A percentile compares a stretch with the other conserved stretches of the same genome.
phyloP scores from a whole-genome alignment of 2,113 vertebrate species.

The Echinops telfairi region DNA sequence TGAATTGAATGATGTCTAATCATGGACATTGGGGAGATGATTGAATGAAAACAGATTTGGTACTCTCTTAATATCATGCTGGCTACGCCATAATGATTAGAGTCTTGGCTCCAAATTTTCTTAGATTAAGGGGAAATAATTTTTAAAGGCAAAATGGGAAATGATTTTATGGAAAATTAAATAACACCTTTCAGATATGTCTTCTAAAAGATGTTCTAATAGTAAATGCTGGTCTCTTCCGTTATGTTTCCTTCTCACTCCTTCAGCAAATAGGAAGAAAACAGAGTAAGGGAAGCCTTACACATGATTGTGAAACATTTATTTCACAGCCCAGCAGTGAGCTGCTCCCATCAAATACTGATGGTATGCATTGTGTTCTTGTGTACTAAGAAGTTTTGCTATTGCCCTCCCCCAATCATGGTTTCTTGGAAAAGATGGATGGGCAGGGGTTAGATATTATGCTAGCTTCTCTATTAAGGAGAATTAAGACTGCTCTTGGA shows the following conservation, averaged over 20 bases:
- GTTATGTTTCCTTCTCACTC: not conserved
- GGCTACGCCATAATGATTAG: not conserved
- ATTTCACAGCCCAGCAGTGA: not conserved
- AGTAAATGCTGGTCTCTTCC: not conserved
- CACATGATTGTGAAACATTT: not conserved
- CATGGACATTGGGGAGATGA: not conserved
- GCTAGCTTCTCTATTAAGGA: not conserved
- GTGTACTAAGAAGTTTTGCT: not conserved
- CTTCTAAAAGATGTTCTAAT: not conserved
- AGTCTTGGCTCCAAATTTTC: not conserved
- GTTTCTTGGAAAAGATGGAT: too few relatives aligned
- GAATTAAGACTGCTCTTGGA: not conserved
- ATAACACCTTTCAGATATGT: not conserved
- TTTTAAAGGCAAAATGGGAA: not conserved
- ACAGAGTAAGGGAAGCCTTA: not conserved
- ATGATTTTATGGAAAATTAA: not conserved
- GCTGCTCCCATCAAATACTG: not conserved
- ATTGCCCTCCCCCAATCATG: not conserved
- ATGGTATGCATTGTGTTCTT: not conserved
- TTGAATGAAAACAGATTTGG: not conserved
- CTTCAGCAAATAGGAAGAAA: not conserved
- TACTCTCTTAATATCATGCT: not conserved
- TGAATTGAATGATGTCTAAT: too few relatives aligned
- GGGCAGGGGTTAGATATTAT: too few relatives aligned
- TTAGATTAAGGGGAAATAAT: not conserved